Conservation (phyloP, 2,113 vertebrate genomes). For the Sporophila hypoxantha region DNA sequence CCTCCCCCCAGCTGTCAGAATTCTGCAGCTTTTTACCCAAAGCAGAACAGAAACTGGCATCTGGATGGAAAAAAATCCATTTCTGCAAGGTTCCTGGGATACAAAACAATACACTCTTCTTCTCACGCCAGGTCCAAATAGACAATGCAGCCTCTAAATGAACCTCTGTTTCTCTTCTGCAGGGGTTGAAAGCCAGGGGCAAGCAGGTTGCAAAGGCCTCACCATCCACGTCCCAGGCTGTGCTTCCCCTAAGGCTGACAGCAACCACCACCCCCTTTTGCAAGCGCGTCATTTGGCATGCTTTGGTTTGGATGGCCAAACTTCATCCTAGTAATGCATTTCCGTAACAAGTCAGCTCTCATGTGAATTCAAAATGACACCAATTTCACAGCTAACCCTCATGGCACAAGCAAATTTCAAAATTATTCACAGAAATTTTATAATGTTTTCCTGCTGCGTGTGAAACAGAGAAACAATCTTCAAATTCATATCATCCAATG, state of each 20-base stretch:
- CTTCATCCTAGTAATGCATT: background rate
- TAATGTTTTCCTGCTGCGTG: background rate
- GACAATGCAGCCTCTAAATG: background rate
- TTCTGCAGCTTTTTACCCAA: background rate
- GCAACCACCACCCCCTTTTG: background rate
- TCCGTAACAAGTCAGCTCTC: background rate
- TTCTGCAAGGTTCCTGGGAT: background rate
- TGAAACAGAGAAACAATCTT: background rate
- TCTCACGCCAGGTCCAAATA: background rate
- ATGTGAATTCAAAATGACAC: background rate
- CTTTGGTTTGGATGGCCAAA: background rate
- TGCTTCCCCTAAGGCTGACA: background rate
- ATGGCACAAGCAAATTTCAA: background rate
- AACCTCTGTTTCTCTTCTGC: background rate
- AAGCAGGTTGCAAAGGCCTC: background rate
- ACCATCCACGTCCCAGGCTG: background rate
- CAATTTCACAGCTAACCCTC: background rate
- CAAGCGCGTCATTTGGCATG: rapidly evolving
- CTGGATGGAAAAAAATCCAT: background rate
- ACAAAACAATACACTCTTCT: background rate
- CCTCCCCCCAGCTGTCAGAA: background rate
- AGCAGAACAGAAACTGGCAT: background rate
- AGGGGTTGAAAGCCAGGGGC: background rate
- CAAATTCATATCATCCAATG: background rate
- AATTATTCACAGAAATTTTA: slow-evolving; percentile 11